Evolutionary conservation across 2,888 invertebrate genomes (phyloP).

Genomic region (Mythimna vitellina): DNA sequence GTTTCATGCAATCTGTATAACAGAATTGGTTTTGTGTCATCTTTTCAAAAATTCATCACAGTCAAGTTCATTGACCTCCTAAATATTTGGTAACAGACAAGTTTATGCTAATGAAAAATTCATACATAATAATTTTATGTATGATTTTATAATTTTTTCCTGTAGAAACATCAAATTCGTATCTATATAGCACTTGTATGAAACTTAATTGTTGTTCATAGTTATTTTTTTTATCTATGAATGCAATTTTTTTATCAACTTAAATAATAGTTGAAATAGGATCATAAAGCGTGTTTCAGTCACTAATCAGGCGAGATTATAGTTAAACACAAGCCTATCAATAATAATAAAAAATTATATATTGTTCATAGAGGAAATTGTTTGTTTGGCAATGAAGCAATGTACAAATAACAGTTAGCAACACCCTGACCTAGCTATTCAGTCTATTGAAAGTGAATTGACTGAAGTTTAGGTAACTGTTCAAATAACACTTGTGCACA

Average conservation of each 20-base stretch:
- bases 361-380: not conserved
- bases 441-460: conserved; percentile 20
- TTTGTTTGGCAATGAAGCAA: not conserved
- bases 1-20: not conserved
- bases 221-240: too few relatives aligned
- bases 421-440: conserved; percentile 27
- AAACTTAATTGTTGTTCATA: not conserved
- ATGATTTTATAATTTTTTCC: too few relatives aligned
- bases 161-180: too few relatives aligned
- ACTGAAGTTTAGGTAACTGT: not conserved
- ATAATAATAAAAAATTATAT: too few relatives aligned
- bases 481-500: conserved; percentile 11
- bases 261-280: not conserved
- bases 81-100: conserved; percentile 14
- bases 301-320: not conserved
- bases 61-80: conserved; percentile 60
- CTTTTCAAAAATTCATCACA: conserved; percentile 4
- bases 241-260: not conserved
- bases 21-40: conserved; percentile 10
- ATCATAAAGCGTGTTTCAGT: not conserved
- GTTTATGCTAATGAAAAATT: not conserved
- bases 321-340: not conserved
- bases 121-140: not conserved
- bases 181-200: not conserved
- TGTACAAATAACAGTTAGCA: not conserved